Conservation (phyloP, 2,113 vertebrate species). For the Aplodontia rufa region DNA sequence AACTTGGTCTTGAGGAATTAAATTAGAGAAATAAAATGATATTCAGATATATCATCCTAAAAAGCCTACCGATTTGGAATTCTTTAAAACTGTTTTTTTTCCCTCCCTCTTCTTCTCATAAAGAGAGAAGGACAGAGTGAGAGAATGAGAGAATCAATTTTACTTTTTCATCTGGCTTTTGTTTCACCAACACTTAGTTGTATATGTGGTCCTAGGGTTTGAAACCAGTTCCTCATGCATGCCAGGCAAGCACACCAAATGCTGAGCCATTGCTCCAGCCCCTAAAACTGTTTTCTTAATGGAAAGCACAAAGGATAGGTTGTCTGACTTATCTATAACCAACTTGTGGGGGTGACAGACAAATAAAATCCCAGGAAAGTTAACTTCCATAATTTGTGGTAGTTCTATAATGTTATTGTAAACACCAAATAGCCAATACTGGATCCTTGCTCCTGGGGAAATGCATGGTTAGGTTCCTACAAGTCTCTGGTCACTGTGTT, state of each 20-base stretch:
- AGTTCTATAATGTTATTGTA: not conserved
- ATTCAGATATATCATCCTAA: not conserved
- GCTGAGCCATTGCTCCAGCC: no score
- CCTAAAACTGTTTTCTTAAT: not conserved
- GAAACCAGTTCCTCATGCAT: no score
- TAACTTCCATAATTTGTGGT: not conserved
- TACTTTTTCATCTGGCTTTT: no score
- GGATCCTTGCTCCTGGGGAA: not conserved
- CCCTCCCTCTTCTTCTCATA: no score
- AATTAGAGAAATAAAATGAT: not conserved
- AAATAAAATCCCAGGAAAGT: not conserved
- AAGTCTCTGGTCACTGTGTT: not conserved
- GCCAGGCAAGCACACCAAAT: no score
- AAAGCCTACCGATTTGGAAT: not conserved
- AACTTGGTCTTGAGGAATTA: not conserved
- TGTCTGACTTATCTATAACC: slow-evolving; percentile 6
- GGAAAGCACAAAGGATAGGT: not conserved
- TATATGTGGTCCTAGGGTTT: no score
- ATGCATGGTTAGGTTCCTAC: not conserved
- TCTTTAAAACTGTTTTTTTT: no score
- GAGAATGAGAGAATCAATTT: no score
- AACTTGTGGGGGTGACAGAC: not conserved
- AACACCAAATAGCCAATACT: not conserved
- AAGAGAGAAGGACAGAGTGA: no score
- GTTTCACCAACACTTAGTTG: no score